Percentiles rank a stretch among this genome's conserved stretches.
Evolutionary conservation across 2,888 invertebrate species (phyloP).

Genomic region (Sinohyriopsis cumingii): DNA sequence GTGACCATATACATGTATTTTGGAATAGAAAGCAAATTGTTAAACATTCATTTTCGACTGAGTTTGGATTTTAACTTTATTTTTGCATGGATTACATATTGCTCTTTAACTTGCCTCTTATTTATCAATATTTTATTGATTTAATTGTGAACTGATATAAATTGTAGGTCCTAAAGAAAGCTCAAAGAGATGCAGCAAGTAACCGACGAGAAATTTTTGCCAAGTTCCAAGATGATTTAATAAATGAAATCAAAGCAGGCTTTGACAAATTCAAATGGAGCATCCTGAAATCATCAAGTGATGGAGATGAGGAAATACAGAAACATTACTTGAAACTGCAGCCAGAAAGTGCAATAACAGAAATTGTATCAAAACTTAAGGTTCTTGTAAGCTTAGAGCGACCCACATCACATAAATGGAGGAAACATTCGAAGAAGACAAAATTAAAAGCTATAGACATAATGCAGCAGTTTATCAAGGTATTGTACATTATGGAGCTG

Average conservation of each 20-base stretch:
- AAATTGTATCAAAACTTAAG: conserved; percentile 52
- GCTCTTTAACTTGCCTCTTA: no score
- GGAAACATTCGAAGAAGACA: no score
- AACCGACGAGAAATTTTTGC: conserved; percentile 38
- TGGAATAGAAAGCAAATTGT: no score
- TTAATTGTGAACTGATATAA: background rate
- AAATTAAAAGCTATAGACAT: no score
- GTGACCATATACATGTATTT: no score
- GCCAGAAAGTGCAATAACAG: conserved; percentile 52
- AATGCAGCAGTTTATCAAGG: no score
- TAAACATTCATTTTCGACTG: no score
- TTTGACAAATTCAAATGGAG: conserved; percentile 51
- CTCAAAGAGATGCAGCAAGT: conserved; percentile 59
- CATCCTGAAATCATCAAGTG: conserved; percentile 44
- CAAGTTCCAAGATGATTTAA: conserved; percentile 42
- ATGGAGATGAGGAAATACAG: conserved; percentile 42
- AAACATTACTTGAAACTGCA: conserved; percentile 52
- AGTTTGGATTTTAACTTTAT: no score
- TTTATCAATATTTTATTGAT: no score
- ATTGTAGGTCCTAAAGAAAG: conserved; percentile 65
- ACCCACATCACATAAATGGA: background rate
- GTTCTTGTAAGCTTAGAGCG: conserved; percentile 22
- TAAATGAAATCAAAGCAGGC: conserved; percentile 44
- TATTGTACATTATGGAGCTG: no score
- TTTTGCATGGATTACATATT: no score